A percentile compares a stretch with the other conserved stretches of the same genome.
Conservation (phyloP, 2,113 vertebrate species). For the Sturnira hondurensis region DNA sequence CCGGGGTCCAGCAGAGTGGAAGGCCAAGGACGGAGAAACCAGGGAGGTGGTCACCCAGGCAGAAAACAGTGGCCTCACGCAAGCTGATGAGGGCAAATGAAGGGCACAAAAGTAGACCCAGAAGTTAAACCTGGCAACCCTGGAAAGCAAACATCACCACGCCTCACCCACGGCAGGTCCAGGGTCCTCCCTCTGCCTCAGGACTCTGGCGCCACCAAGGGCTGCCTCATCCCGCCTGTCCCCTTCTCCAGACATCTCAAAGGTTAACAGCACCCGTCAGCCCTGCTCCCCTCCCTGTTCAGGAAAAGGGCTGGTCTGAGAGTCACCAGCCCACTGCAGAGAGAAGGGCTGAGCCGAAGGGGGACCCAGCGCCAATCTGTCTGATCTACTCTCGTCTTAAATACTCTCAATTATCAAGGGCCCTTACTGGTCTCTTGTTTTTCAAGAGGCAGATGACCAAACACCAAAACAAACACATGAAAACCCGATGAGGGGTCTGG, state of each 20-base stretch:
- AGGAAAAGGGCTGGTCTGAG: not conserved
- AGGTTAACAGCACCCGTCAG: not conserved
- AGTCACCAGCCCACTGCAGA: not conserved
- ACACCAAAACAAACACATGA: not conserved
- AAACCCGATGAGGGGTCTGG: not conserved
- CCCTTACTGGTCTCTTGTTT: not conserved
- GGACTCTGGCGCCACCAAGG: not conserved
- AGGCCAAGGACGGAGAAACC: not conserved
- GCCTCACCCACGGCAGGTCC: not conserved
- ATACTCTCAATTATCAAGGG: not conserved
- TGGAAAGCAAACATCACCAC: not conserved
- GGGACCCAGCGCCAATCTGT: not conserved
- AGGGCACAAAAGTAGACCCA: not conserved
- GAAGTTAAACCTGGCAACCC: not conserved
- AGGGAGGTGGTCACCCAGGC: not conserved
- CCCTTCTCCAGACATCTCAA: conserved; percentile 29
- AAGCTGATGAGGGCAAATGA: not conserved
- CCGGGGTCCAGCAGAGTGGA: not conserved
- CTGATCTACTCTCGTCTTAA: not conserved
- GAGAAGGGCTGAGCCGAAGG: not conserved
- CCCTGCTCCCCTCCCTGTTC: conserved; percentile 9
- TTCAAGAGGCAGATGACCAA: not conserved
- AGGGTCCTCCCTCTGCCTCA: conserved; percentile 15
- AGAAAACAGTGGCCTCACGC: accelerated
- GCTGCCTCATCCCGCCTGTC: conserved; percentile 7